Evolutionary conservation across 1,140 invertebrate species (phyloP).

Genomic region (Drosophila kanapiae): DNA sequence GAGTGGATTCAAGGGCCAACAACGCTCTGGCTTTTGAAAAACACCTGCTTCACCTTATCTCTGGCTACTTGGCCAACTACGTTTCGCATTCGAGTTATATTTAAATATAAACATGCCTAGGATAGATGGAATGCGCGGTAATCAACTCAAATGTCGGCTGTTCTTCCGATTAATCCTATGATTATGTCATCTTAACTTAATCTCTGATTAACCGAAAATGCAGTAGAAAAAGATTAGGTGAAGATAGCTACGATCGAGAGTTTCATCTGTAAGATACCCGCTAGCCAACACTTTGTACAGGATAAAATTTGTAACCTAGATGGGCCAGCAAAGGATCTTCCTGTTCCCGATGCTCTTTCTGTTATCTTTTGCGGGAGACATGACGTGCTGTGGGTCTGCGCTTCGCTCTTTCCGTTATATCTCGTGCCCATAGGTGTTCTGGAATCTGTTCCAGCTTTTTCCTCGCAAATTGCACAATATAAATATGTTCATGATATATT

Average conservation of each 20-base stretch:
- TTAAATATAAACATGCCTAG: conserved; percentile 18
- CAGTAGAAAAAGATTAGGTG: neutral
- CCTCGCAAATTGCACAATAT: too few relatives aligned
- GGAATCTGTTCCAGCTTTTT: too few relatives aligned
- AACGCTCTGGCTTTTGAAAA: neutral
- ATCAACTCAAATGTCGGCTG: conserved; percentile 3
- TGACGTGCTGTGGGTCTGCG: too few relatives aligned
- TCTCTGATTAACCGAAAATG: neutral
- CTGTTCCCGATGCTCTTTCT: too few relatives aligned
- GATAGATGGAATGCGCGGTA: conserved; percentile 2
- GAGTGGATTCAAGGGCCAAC: conserved; percentile 7
- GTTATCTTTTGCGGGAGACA: too few relatives aligned
- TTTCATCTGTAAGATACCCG: neutral
- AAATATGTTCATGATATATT: too few relatives aligned
- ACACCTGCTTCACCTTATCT: conserved; percentile 24
- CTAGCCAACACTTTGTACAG: neutral
- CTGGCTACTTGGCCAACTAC: neutral
- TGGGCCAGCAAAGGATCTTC: too few relatives aligned
- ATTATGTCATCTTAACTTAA: conserved; percentile 3
- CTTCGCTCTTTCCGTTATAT: too few relatives aligned
- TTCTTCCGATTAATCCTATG: neutral
- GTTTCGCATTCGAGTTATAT: conserved; percentile 3
- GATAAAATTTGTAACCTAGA: too few relatives aligned
- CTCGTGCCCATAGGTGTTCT: too few relatives aligned
- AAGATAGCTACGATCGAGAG: neutral